Conservation (phyloP, 1,140 invertebrate species). For the Dufourea novaeangliae region DNA sequence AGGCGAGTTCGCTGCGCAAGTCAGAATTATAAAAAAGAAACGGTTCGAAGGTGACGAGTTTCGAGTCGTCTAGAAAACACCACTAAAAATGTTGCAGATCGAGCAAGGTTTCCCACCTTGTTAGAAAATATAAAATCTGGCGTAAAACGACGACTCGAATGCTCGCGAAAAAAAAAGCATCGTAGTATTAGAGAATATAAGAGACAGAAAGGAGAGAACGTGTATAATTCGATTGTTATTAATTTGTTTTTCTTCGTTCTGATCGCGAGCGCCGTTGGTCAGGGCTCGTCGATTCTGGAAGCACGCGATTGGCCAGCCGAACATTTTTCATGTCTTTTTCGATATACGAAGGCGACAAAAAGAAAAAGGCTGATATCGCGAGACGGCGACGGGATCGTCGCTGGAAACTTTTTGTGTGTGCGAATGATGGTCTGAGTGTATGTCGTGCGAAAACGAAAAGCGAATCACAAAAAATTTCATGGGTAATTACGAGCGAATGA, state of each 20-base stretch:
- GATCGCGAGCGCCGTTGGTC: slow-evolving; percentile 51
- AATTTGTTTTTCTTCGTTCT: slow-evolving; percentile 62
- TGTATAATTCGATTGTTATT: background rate
- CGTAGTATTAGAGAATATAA: slow-evolving; percentile 28
- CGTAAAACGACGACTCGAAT: slow-evolving; percentile 11
- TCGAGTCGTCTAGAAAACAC: no score
- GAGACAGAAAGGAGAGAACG: background rate
- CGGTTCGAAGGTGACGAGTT: slow-evolving; percentile 36
- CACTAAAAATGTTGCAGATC: no score
- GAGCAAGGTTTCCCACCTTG: no score
- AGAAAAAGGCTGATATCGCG: slow-evolving; percentile 65
- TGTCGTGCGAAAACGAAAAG: slow-evolving; percentile 23
- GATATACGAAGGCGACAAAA: slow-evolving; percentile 57
- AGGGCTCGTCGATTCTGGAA: slow-evolving; percentile 64
- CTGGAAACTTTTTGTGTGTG: slow-evolving; percentile 66
- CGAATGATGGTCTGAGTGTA: slow-evolving; percentile 42
- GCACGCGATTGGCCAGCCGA: slow-evolving; percentile 65
- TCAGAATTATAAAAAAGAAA: slow-evolving; percentile 21
- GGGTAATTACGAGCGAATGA: slow-evolving; percentile 35
- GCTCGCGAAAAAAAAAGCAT: slow-evolving; percentile 53
- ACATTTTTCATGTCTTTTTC: slow-evolving; percentile 64
- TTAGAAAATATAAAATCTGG: no score
- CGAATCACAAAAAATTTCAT: slow-evolving; percentile 43
- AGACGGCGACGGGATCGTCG: slow-evolving; percentile 54
- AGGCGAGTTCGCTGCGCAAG: slow-evolving; percentile 31